Evolutionary conservation across 1,140 invertebrate genomes (phyloP).

Genomic region (Zophobas morio): DNA sequence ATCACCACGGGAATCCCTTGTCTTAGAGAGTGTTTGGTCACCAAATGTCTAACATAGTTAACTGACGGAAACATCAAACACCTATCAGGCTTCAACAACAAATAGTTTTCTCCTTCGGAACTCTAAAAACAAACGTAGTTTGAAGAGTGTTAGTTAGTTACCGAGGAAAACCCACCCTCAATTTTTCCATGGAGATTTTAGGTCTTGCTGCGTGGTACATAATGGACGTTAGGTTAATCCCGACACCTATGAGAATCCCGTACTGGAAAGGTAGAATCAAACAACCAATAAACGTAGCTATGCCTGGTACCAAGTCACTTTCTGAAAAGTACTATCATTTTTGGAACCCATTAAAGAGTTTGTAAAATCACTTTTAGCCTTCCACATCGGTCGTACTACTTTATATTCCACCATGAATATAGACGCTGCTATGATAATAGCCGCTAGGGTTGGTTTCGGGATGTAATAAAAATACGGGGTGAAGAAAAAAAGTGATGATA

Average conservation of each 20-base stretch:
- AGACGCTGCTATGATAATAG: constrained; percentile 87
- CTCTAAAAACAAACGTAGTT: constrained; percentile 71
- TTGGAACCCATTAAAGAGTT: neutral
- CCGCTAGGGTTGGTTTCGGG: constrained; percentile 83
- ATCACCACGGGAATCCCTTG: constrained; percentile 82
- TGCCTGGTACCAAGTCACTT: constrained; percentile 86
- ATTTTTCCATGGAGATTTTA: constrained; percentile 82
- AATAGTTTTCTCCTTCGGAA: constrained; percentile 77
- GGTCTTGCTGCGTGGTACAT: constrained; percentile 92
- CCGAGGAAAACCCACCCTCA: constrained; percentile 71
- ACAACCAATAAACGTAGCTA: constrained; percentile 89
- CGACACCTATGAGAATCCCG: constrained; percentile 91
- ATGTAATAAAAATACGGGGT: constrained; percentile 89
- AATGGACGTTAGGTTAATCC: constrained; percentile 89
- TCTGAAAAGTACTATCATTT: constrained; percentile 73
- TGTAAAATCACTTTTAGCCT: constrained; percentile 79
- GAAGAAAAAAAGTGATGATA: constrained; percentile 83
- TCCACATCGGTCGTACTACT: constrained; percentile 83
- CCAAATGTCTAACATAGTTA: constrained; percentile 86
- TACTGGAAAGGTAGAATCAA: constrained; percentile 87
- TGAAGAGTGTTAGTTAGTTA: neutral
- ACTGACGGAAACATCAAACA: constrained; percentile 91
- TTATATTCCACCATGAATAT: constrained; percentile 88
- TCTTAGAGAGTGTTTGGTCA: constrained; percentile 83
- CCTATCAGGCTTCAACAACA: constrained; percentile 87